These are phyloP conservation scores for Neopipo cinnamomea DNA, from an alignment of 2,113 vertebrate species.

Conservation along the genomic window DNA sequence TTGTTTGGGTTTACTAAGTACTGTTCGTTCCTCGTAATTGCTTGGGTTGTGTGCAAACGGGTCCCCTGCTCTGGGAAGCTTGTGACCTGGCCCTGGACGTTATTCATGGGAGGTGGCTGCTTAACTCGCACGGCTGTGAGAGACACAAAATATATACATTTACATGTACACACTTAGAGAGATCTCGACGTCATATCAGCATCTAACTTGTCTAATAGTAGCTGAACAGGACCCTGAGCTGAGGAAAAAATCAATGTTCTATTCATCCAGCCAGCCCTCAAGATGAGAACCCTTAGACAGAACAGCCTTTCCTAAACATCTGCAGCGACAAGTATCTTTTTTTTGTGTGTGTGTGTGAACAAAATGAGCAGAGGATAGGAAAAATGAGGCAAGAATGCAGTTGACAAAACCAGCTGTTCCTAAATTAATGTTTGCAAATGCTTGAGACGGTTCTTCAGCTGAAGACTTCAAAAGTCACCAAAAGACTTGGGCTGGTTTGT, in stretches of 20 bases:
- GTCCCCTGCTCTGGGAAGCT: not conserved
- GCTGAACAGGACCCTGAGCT: accelerated
- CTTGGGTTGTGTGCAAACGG: not conserved
- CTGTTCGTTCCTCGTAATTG: not conserved
- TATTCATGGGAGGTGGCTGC: not conserved
- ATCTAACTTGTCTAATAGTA: accelerated
- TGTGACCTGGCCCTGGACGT: constrained; percentile 18
- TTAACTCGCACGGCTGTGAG: not conserved
- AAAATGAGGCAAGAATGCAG: not conserved
- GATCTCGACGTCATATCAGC: accelerated
- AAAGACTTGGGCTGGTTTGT: not conserved
- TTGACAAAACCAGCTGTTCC: constrained; percentile 16
- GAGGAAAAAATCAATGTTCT: not conserved
- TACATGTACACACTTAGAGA: not conserved
- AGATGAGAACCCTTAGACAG: not conserved
- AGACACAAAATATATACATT: accelerated
- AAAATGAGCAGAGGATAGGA: not conserved
- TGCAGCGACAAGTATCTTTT: not conserved
- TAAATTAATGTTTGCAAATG: not conserved
- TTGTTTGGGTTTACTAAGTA: not conserved
- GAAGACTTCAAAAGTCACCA: not conserved
- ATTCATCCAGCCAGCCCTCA: not conserved
- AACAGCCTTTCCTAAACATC: constrained; percentile 14
- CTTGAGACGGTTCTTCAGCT: not conserved
- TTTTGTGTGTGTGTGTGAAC: not conserved